Evolutionary conservation across 2,113 vertebrate genomes (phyloP).

Genomic region (Gymnogyps californianus): DNA sequence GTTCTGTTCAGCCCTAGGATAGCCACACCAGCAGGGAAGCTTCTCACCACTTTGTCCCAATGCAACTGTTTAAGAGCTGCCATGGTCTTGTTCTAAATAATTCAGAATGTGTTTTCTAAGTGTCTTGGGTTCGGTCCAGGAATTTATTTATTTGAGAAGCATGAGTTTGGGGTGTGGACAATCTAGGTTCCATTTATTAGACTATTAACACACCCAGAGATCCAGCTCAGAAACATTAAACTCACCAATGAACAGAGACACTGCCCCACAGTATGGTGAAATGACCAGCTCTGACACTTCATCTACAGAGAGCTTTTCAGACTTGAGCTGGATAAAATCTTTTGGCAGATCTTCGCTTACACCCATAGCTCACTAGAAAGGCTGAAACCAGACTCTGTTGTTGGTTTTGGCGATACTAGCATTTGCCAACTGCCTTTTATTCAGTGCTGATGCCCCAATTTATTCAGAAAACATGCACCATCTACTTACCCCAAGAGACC

Average conservation of each 20-base stretch:
- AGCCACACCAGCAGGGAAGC: not conserved
- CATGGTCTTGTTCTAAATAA: not conserved
- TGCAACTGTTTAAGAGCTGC: not conserved
- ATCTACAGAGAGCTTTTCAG: conserved; percentile 77
- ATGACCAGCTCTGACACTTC: conserved; percentile 73
- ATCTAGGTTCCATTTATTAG: not conserved
- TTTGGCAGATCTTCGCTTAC: conserved; percentile 44
- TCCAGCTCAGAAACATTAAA: not conserved
- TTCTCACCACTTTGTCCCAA: not conserved
- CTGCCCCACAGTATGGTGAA: conserved; percentile 81
- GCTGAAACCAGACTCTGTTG: not conserved
- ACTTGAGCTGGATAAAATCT: conserved; percentile 76
- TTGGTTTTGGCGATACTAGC: not conserved
- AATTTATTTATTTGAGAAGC: not conserved
- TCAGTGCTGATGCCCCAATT: not conserved
- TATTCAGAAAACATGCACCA: not conserved
- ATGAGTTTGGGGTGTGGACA: not conserved
- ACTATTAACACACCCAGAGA: not conserved
- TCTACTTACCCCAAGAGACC: not conserved
- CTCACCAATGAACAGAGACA: conserved; percentile 85
- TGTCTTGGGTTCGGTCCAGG: too few species aligned
- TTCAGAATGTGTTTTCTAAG: not conserved
- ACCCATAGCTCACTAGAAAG: conserved; percentile 25
- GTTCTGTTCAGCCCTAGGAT: not conserved
- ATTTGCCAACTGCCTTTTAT: not conserved